Evolutionary conservation across 2,888 invertebrate genomes (phyloP), one percentile per base, ranked within the genome.

Genomic region (Teleiodes luculella): DNA sequence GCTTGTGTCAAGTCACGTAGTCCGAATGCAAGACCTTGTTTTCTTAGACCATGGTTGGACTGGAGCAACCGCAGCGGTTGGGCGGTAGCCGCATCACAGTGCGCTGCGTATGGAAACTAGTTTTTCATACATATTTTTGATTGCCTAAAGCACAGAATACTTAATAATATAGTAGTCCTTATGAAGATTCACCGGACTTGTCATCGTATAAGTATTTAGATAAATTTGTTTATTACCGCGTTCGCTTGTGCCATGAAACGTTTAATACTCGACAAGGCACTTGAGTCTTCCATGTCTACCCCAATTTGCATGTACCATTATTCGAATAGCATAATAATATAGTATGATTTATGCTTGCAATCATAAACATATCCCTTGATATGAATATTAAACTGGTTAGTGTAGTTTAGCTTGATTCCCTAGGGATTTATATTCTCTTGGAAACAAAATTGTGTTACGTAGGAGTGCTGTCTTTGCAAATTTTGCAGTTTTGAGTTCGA

Each of bases 221-320:
- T 11, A 3, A 11, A 11, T 3, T 33, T 33, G 33, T 33, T 14
- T 18, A 6, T 39, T 18, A 3, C 8, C 39, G 39, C 39, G 10
- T 16, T 39, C 39, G 18, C 39, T 39, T 10, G 1, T 39, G 8
- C 8, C 8, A 18, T 39, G 16, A 18, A 2, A 18, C 39, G 2
- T 39, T 39, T 16, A 18, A 14, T 5, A 13, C 45, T 33, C 14
- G 16, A 16, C 8, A 16, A 35, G 31, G 18, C 20, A 33, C 47
- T 35, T 20, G 13, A 35, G 47, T 33, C 35, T 35, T 39, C 33
- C 56, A 39, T 18, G 72, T 61, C 70, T 66, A 58, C 64, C 66
- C 61, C 71, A 68, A 70, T 72, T 70, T 70, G 64, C 68, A 69
- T 67, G 62, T 62, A 68, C 39, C 16, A 68, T 70, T 67, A 64